These are phyloP conservation scores for Theonella swinhoei DNA, from an alignment of 37 sponge, comb jelly and placozoan genomes.

Conservation along the genomic window DNA sequence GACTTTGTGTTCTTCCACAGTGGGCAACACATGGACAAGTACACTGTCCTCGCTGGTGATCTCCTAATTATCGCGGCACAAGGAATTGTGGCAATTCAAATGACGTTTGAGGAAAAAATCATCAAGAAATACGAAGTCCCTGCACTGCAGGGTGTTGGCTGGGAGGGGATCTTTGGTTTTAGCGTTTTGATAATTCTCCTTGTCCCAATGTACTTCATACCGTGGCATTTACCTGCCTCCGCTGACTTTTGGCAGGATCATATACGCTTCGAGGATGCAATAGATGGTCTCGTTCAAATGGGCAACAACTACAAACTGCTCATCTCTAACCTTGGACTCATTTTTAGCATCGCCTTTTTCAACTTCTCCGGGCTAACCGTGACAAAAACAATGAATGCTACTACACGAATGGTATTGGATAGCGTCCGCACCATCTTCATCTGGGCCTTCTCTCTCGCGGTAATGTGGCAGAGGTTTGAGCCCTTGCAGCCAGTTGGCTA, in stretches of 20 bases:
- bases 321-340: constrained; percentile 70
- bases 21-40: neutral
- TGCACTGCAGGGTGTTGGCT: constrained; percentile 92
- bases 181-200: constrained; percentile 67
- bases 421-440: constrained; percentile 92
- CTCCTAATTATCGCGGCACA: constrained; percentile 91
- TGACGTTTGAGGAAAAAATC: constrained; percentile 90
- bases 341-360: constrained; percentile 96
- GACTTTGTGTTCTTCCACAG: constrained; percentile 64
- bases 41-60: constrained; percentile 78
- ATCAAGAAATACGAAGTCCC: constrained; percentile 90
- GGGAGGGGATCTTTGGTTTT: constrained; percentile 97
- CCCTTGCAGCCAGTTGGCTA: constrained; percentile 84
- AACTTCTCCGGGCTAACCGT: constrained; percentile 96
- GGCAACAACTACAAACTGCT: constrained; percentile 49
- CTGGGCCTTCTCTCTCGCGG: constrained; percentile 85
- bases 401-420: constrained; percentile 92
- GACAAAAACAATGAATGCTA: constrained; percentile 89
- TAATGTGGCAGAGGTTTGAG: constrained; percentile 89
- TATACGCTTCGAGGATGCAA: constrained; percentile 84
- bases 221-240: constrained; percentile 80
- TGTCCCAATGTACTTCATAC: constrained; percentile 95
- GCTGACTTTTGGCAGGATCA: constrained; percentile 73
- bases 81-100: constrained; percentile 85
- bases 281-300: constrained; percentile 86